Conservation (phyloP, 1,140 invertebrate genomes). For the Caenorhabditis remanei region DNA sequence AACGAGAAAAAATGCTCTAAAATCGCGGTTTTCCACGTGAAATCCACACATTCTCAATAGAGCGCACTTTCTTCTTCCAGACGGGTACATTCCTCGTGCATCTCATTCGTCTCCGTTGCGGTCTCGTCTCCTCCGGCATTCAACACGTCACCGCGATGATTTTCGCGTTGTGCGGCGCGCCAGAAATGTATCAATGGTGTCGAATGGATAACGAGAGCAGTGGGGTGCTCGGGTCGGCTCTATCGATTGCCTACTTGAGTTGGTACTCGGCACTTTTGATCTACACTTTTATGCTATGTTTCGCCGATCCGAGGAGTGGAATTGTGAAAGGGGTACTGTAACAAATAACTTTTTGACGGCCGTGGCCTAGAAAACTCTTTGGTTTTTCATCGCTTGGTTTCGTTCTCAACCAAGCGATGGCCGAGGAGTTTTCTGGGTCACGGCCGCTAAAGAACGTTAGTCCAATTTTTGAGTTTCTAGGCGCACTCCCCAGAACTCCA, state of each 20-base stretch:
- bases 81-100: constrained; percentile 18
- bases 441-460: not conserved
- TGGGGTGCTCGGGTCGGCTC: not conserved
- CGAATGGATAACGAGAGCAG: constrained; percentile 4
- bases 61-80: constrained; percentile 3
- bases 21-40: not conserved
- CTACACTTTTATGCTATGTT: constrained; percentile 46
- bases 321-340: constrained; percentile 19
- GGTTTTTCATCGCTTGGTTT: too few relatives aligned
- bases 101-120: constrained; percentile 44
- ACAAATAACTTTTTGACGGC: too few relatives aligned
- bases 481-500: constrained; percentile 63
- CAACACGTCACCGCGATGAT: constrained; percentile 58
- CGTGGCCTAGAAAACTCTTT: too few relatives aligned
- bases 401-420: too few relatives aligned
- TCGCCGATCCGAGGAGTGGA: constrained; percentile 49
- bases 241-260: constrained; percentile 37
- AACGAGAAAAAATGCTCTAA: not conserved
- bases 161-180: constrained; percentile 39
- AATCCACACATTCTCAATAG: not conserved
- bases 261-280: constrained; percentile 49
- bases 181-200: constrained; percentile 61
- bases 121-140: constrained; percentile 63
- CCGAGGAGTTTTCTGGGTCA: too few relatives aligned
- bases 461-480: not conserved